phyloP scores from a whole-genome alignment of 1,140 invertebrate genomes.

The Hylyphantes graminicola region DNA sequence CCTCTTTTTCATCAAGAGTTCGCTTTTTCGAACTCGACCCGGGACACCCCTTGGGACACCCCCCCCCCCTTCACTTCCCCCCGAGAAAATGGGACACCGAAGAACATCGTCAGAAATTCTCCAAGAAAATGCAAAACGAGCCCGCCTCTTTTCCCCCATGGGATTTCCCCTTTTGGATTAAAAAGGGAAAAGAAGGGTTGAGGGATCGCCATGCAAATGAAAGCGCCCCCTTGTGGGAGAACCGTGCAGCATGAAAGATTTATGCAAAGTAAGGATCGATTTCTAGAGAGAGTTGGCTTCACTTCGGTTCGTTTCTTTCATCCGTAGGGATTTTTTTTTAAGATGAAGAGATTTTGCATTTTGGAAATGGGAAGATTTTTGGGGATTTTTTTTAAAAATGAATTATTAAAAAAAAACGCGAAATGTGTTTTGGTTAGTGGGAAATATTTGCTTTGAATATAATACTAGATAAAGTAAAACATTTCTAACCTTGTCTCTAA shows the following conservation, averaged over 20 bases:
- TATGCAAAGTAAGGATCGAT: slow-evolving; percentile 33
- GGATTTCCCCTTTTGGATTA: slow-evolving; percentile 27
- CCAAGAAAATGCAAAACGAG: slow-evolving; percentile 50
- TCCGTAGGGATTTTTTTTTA: background rate
- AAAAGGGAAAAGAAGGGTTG: slow-evolving; percentile 17
- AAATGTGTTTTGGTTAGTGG: background rate
- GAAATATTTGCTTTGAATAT: too few species aligned
- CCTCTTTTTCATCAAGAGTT: too few species aligned
- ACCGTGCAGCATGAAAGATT: slow-evolving; percentile 53
- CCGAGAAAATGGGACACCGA: slow-evolving; percentile 11
- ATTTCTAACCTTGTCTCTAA: too few species aligned
- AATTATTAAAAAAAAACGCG: background rate
- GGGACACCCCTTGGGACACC: background rate
- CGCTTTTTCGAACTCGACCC: background rate
- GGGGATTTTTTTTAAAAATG: slow-evolving; percentile 15
- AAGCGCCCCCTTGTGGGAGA: slow-evolving; percentile 28
- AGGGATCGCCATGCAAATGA: slow-evolving; percentile 46
- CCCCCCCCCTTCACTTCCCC: background rate
- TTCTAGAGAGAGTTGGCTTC: slow-evolving; percentile 14
- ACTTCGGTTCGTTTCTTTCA: background rate
- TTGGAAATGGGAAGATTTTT: slow-evolving; percentile 2
- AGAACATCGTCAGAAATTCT: background rate
- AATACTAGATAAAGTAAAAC: too few species aligned
- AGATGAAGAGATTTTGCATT: slow-evolving; percentile 9
- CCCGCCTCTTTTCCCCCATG: background rate